These are phyloP conservation scores for Bryconaethiops microstoma DNA, from an alignment of 2,797 vertebrate species.

Conservation along the genomic window DNA sequence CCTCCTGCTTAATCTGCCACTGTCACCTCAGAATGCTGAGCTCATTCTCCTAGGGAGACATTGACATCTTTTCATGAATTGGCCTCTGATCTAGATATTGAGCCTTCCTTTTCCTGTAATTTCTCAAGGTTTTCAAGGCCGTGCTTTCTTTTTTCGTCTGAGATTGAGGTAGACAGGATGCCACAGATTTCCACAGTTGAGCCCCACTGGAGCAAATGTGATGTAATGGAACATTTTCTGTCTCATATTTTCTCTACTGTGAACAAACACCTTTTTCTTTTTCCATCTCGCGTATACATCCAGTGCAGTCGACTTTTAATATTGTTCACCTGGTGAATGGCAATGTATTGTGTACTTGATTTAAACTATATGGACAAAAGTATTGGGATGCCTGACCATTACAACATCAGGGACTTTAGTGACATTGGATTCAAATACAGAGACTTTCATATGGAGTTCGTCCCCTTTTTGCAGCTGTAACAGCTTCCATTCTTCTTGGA, in stretches of 20 bases:
- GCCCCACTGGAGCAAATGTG: neutral
- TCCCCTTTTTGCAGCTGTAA: too few species aligned
- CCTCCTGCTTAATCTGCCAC: neutral
- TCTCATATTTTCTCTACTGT: neutral
- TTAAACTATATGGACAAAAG: too few species aligned
- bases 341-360: neutral
- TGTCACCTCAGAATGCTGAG: neutral
- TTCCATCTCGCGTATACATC: neutral
- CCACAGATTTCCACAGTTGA: too few species aligned
- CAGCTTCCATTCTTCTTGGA: too few species aligned
- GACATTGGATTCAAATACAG: too few species aligned
- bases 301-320: neutral
- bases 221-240: neutral
- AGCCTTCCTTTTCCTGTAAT: neutral
- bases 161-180: neutral
- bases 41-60: neutral
- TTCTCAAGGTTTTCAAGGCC: neutral
- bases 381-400: too few species aligned
- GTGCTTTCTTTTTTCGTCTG: neutral
- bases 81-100: neutral
- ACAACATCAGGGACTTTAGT: too few species aligned
- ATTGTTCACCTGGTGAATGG: neutral
- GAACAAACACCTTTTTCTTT: neutral
- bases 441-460: too few species aligned
- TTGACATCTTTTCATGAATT: neutral